Percentiles rank a stretch among this genome's conserved stretches.
Conservation (phyloP, 2,797 vertebrate genomes). For the Notamacropus eugenii region DNA sequence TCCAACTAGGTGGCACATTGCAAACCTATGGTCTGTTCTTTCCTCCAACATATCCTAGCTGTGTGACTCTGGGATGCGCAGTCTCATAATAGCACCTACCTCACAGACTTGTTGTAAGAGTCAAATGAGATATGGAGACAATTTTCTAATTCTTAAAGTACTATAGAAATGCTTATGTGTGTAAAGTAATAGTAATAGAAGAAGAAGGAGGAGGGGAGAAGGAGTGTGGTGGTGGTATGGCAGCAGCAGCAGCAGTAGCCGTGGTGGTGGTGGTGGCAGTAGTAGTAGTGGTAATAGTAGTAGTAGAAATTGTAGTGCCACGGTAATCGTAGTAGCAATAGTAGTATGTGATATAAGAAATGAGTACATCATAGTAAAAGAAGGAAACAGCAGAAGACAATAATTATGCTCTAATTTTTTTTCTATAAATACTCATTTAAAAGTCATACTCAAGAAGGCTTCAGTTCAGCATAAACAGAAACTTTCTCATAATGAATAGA, state of each 20-base stretch:
- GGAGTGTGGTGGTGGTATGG: too few species aligned
- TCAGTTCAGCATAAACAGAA: background rate
- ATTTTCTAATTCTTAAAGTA: background rate
- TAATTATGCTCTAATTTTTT: background rate
- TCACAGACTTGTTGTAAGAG: background rate
- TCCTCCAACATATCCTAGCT: background rate
- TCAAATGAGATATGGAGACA: background rate
- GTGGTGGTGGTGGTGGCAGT: too few species aligned
- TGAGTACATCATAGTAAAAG: background rate
- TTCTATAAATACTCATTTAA: background rate
- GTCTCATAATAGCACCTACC: background rate
- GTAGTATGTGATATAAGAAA: background rate
- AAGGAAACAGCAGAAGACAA: background rate
- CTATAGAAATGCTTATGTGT: background rate
- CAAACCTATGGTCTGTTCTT: background rate
- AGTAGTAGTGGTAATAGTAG: too few species aligned
- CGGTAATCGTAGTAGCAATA: too few species aligned
- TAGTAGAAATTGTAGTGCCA: too few species aligned
- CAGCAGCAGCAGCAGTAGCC: too few species aligned
- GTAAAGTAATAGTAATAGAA: background rate
- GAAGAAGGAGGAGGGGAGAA: too few species aligned
- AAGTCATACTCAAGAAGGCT: background rate
- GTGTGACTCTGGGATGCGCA: background rate
- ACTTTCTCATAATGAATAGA: background rate
- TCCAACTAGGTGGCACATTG: background rate